Evolutionary conservation across 2,113 vertebrate genomes (phyloP), one percentile per base, ranked within the genome.

Genomic region (Danionella cerebrum): DNA sequence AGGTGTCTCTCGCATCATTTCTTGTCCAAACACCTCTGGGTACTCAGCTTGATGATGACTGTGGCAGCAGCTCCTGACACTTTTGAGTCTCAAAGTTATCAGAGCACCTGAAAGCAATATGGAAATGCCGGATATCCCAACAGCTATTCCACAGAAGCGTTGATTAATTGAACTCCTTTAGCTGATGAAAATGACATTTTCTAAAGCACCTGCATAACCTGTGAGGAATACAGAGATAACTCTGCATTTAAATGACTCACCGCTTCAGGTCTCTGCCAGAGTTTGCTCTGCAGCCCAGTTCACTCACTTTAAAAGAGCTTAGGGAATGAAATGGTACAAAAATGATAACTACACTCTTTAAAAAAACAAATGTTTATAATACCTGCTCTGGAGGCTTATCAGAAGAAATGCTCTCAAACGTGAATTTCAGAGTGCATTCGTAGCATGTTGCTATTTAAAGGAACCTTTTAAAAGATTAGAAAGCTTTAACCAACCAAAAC

Each of bases 111-210:
- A 47, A 33, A 62, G 27, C 10, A n/a, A 44, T 47, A 48, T 36
- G 59, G 59, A 48, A 36, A 63, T 48, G 13, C 5, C 13, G 18
- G 13, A 48, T 47, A 48, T 48, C 29, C 59, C 19, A 47, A 48
- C 11, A 45, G 25, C 25, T 2, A 18, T 33, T 31, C 33, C 41
- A 44, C 9, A 12, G 2, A 35, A 45, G 22, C 4, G 29, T 14
- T 35, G 44, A 63, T 33, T 47, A 47, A 35, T 14, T 48, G 8
- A 22, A 48, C 6, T 22, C 22, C 2, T 44, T 60, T 22, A 35
- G 42, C 9, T 63, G 59, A 63, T 63, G 42, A 63, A 47, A 63
- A 12, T 63, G 27, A 63, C 59, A 47, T 48, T 63, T 63, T 45
- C 16, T 22, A 63, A 63, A 47, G 41, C 25, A n/a, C 10, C 6